Conservation (phyloP, 2,113 vertebrate genomes). For the Chionomys nivalis region DNA sequence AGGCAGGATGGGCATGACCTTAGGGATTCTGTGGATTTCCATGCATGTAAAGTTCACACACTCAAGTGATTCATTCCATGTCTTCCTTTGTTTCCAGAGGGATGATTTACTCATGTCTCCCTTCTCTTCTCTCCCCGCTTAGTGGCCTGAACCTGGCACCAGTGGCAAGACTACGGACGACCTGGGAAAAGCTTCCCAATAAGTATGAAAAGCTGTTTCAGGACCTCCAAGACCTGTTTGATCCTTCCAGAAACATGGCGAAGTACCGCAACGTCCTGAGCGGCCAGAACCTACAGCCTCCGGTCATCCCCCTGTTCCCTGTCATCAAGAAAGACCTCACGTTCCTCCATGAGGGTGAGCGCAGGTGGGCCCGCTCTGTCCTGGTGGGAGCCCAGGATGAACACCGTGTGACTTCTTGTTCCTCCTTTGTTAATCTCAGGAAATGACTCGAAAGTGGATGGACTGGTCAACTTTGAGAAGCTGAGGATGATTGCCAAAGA, state of each 20-base stretch:
- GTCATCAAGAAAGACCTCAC: slow-evolving; percentile 99
- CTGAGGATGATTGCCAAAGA: slow-evolving; percentile 99
- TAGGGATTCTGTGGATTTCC: background rate
- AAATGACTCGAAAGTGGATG: slow-evolving; percentile 98
- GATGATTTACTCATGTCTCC: background rate
- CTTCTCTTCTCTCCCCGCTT: slow-evolving; percentile 17
- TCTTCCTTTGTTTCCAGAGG: background rate
- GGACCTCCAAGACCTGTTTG: slow-evolving; percentile 98
- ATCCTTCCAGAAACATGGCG: slow-evolving; percentile 99
- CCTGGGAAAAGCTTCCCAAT: slow-evolving; percentile 99
- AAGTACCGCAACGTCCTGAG: slow-evolving; percentile 99
- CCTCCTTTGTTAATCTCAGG: slow-evolving; percentile 84
- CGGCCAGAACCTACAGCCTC: slow-evolving; percentile 97
- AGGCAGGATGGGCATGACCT: background rate
- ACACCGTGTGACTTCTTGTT: background rate
- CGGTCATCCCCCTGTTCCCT: slow-evolving; percentile 97
- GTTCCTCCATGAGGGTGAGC: slow-evolving; percentile 97
- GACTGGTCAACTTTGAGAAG: slow-evolving; percentile 99
- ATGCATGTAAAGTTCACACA: rapidly evolving
- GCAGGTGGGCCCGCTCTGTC: background rate
- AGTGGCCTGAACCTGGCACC: slow-evolving; percentile 97
- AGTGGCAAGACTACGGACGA: slow-evolving; percentile 96
- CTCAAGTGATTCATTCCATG: background rate
- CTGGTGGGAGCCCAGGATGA: background rate
- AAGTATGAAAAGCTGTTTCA: slow-evolving; percentile 99